phyloP scores from a whole-genome alignment of 2,113 vertebrate species.

The Chinchilla lanigera region DNA sequence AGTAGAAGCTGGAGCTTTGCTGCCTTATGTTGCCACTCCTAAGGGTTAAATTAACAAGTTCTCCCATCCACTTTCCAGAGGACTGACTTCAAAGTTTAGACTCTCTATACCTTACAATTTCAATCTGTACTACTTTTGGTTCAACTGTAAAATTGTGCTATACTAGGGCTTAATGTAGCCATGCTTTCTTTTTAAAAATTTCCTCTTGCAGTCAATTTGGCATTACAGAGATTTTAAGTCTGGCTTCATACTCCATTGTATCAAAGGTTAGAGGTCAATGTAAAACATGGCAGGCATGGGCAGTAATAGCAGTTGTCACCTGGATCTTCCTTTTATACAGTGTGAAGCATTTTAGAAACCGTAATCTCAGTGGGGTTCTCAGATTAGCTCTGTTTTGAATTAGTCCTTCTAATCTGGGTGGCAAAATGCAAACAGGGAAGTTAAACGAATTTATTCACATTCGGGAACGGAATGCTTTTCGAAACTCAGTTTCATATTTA shows the following conservation, averaged over 20 bases:
- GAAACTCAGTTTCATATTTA: background rate
- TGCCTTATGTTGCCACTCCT: background rate
- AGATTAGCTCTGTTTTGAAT: conserved; percentile 70
- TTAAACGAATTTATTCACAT: conserved; percentile 64
- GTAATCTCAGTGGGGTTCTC: conserved; percentile 57
- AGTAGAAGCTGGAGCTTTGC: background rate
- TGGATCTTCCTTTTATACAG: background rate
- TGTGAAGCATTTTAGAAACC: conserved; percentile 57
- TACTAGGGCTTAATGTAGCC: background rate
- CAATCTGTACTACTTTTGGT: conserved; percentile 52
- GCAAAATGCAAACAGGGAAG: conserved; percentile 58
- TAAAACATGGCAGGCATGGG: background rate
- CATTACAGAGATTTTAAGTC: background rate
- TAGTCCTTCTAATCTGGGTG: conserved; percentile 59
- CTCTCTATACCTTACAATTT: conserved; percentile 47
- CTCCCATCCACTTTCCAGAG: background rate
- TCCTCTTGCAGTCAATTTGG: conserved; percentile 42
- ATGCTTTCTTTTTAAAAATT: background rate
- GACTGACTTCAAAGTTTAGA: conserved; percentile 55
- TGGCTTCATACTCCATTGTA: conserved; percentile 54
- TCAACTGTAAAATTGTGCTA: conserved; percentile 60
- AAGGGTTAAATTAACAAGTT: conserved; percentile 45
- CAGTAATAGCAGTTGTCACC: conserved; percentile 24
- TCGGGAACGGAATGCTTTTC: conserved; percentile 35
- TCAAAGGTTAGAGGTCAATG: conserved; percentile 56